Evolutionary conservation across 2,113 vertebrate genomes (phyloP).

Genomic region (Daubentonia madagascariensis): DNA sequence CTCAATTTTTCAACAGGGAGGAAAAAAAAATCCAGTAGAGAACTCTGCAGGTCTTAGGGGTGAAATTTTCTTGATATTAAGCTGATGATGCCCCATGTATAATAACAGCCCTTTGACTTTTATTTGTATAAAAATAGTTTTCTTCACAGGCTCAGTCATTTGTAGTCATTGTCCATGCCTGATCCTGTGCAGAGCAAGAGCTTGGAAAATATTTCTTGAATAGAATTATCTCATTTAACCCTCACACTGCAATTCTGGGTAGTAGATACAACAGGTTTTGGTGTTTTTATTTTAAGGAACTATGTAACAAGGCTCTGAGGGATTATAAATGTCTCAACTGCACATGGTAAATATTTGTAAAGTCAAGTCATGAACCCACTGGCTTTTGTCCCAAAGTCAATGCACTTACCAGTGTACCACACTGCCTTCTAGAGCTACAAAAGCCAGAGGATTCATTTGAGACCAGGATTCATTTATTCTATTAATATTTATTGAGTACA

Average conservation of each 20-base stretch:
- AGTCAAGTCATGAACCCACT: background rate
- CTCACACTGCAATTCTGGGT: background rate
- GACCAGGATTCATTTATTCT: background rate
- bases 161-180: background rate
- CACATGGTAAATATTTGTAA: background rate
- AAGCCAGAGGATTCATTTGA: background rate
- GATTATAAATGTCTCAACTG: background rate
- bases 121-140: constrained; percentile 52
- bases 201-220: background rate
- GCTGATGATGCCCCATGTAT: background rate
- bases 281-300: background rate
- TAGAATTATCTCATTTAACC: background rate
- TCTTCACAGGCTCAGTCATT: background rate
- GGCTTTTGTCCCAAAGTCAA: background rate
- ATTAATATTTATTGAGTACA: background rate
- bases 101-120: constrained; percentile 19
- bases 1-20: constrained; percentile 68
- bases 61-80: constrained; percentile 58
- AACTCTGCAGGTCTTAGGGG: constrained; percentile 38
- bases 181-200: background rate
- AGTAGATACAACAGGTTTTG: background rate
- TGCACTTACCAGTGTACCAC: background rate
- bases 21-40: constrained; percentile 30
- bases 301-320: background rate
- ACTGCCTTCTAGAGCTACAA: background rate